Percentiles rank a stretch among this genome's conserved stretches.
phyloP scores from a whole-genome alignment of 2,113 vertebrate species.

The Odocoileus hemionus region DNA sequence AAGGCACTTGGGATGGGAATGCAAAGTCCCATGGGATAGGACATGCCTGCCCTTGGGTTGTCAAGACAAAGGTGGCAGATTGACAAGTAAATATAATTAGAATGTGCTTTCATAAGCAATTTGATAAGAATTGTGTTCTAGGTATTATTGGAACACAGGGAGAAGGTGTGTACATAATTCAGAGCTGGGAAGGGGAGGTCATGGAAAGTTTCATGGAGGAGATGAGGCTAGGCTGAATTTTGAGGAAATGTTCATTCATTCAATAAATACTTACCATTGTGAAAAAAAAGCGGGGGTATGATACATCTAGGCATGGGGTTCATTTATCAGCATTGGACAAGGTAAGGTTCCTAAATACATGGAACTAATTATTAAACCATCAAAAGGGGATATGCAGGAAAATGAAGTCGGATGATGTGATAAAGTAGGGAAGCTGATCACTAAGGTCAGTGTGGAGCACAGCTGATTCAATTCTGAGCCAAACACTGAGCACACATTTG shows the following conservation, averaged over 20 bases:
- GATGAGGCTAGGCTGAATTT: neutral
- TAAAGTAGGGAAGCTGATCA: neutral
- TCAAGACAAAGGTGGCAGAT: neutral
- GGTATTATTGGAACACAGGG: neutral
- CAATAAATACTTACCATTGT: neutral
- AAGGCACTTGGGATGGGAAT: neutral
- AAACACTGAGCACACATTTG: neutral
- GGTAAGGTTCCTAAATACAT: neutral
- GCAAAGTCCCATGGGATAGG: neutral
- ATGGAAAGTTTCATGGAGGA: neutral
- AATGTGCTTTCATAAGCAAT: neutral
- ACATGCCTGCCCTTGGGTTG: fast-evolving
- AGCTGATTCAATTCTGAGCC: neutral
- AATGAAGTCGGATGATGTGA: neutral
- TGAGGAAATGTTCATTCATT: neutral
- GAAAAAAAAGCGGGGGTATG: neutral
- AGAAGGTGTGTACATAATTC: neutral
- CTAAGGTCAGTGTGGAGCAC: neutral
- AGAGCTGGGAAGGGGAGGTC: neutral
- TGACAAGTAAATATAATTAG: neutral
- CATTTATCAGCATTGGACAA: neutral
- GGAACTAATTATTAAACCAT: slow-evolving; percentile 29
- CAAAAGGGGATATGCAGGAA: neutral
- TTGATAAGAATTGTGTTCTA: neutral
- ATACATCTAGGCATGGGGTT: neutral